Conservation (phyloP, 2,113 vertebrate genomes). For the Aramus guarauna region DNA sequence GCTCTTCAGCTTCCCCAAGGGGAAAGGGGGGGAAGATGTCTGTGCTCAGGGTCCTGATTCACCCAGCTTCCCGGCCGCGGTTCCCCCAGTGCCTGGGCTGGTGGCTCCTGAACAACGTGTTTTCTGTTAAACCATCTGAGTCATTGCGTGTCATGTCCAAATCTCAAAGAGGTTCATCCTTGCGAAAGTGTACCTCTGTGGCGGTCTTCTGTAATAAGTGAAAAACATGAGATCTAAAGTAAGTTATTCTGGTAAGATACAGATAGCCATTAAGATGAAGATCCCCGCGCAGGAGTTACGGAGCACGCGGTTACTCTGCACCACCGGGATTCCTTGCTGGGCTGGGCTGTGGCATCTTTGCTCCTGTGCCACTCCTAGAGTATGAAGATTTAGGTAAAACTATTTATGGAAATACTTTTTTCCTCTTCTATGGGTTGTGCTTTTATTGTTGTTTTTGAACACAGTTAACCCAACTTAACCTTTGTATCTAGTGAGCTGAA, state of each 20-base stretch:
- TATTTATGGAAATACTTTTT: not conserved
- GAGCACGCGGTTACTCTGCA: not conserved
- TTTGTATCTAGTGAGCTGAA: not conserved
- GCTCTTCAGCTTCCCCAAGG: not conserved
- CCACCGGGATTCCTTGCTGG: not conserved
- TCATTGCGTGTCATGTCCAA: not conserved
- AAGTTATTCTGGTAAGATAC: not conserved
- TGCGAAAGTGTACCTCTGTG: not conserved
- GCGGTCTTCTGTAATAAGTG: not conserved
- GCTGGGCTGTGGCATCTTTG: not conserved
- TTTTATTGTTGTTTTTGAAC: not conserved
- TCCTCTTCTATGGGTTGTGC: not conserved
- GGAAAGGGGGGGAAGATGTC: not conserved
- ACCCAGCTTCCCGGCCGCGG: rapidly evolving
- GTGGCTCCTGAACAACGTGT: rapidly evolving
- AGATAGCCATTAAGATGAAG: not conserved
- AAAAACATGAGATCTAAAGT: not conserved
- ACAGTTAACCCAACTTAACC: not conserved
- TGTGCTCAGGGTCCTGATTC: not conserved
- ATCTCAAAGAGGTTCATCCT: not conserved
- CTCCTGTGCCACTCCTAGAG: not conserved
- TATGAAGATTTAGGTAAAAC: not conserved
- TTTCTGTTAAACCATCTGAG: not conserved
- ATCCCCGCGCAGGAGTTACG: not conserved
- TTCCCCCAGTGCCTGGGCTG: not conserved